Conservation (phyloP, 2,113 vertebrate genomes). For the Cynocephalus volans region DNA sequence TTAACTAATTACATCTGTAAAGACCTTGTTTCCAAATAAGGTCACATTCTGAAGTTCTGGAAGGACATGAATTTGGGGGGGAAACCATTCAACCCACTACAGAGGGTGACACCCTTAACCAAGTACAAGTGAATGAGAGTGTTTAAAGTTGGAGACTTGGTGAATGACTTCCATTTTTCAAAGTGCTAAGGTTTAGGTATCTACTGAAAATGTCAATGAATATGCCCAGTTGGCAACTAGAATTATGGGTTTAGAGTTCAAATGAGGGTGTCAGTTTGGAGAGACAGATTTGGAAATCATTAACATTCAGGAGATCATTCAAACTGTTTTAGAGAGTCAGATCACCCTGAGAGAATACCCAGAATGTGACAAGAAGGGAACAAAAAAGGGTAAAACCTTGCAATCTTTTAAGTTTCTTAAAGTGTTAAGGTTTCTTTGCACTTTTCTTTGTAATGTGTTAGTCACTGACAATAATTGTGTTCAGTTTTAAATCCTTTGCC, state of each 20-base stretch:
- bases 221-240: not conserved
- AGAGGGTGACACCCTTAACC: not conserved
- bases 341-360: not conserved
- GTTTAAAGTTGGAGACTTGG: not conserved
- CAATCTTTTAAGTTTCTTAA: not conserved
- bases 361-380: not conserved
- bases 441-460: not conserved
- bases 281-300: not conserved
- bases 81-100: too few relatives aligned
- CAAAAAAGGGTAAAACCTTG: not conserved
- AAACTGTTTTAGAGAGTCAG: not conserved
- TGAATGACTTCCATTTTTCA: not conserved
- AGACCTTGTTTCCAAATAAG: too few relatives aligned
- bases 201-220: not conserved
- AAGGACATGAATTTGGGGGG: too few relatives aligned
- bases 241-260: not conserved
- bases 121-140: not conserved
- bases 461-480: not conserved
- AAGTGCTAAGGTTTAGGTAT: not conserved
- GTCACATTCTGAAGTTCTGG: too few relatives aligned
- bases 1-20: too few relatives aligned
- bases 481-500: not conserved
- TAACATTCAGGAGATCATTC: not conserved
- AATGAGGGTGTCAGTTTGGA: not conserved
- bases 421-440: not conserved